Evolutionary conservation across 2,888 invertebrate species (phyloP).

Genomic region (Andrena chrysosceles): DNA sequence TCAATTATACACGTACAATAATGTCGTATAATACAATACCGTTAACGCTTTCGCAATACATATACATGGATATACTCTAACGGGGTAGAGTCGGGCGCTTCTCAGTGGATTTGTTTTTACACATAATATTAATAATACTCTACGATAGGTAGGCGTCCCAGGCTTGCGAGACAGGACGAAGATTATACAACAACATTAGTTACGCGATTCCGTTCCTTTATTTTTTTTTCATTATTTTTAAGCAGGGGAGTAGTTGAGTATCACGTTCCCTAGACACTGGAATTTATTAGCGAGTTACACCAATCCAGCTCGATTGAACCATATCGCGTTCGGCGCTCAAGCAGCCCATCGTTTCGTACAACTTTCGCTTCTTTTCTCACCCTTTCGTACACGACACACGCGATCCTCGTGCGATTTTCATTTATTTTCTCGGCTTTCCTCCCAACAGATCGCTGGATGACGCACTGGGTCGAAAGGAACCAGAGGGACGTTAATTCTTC

Average conservation of each 20-base stretch:
- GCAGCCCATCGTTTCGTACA: slow-evolving; percentile 47
- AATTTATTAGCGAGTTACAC: slow-evolving; percentile 26
- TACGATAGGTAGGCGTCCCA: slow-evolving; percentile 66
- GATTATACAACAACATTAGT: slow-evolving; percentile 58
- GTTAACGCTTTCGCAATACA: slow-evolving; percentile 76
- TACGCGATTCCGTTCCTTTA: slow-evolving; percentile 54
- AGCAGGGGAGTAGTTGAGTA: slow-evolving; percentile 56
- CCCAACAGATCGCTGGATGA: not conserved
- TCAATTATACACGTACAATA: slow-evolving; percentile 81
- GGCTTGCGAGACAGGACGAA: slow-evolving; percentile 54
- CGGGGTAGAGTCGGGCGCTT: slow-evolving; percentile 40
- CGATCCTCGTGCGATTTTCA: not conserved
- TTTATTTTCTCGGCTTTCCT: not conserved
- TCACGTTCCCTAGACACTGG: slow-evolving; percentile 33
- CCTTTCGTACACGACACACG: not conserved
- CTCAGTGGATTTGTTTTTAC: slow-evolving; percentile 44
- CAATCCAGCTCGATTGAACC: slow-evolving; percentile 24
- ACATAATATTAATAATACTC: slow-evolving; percentile 67
- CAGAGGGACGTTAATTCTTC: slow-evolving; percentile 25
- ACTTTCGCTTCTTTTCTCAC: not conserved
- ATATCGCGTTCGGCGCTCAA: slow-evolving; percentile 56
- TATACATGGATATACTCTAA: slow-evolving; percentile 74
- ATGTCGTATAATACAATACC: slow-evolving; percentile 75
- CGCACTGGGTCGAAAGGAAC: slow-evolving; percentile 10
- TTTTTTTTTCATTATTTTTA: slow-evolving; percentile 33